Percentiles rank a stretch among this genome's conserved stretches.
Evolutionary conservation across 2,113 vertebrate genomes (phyloP).

Genomic region (Pitta sordida): DNA sequence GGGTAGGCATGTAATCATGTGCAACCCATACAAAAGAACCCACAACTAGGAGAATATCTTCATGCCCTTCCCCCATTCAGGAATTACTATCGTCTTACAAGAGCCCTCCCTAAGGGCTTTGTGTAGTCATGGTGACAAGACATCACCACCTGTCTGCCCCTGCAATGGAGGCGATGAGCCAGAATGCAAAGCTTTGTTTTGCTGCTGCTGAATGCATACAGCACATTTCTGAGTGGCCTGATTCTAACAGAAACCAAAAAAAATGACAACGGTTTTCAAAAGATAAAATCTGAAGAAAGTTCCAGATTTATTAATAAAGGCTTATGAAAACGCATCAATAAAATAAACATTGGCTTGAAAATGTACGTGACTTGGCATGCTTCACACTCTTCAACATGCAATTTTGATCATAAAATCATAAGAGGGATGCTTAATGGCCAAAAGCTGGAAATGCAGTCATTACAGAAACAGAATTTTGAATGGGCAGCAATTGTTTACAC

Average conservation of each 20-base stretch:
- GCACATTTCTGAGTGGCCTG: not conserved
- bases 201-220: not conserved
- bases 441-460: not conserved
- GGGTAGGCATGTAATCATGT: not conserved
- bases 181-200: slow-evolving; percentile 29
- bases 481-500: not conserved
- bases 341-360: not conserved
- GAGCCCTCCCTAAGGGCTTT: slow-evolving; percentile 57
- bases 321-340: not conserved
- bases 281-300: not conserved
- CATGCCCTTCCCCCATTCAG: slow-evolving; percentile 14
- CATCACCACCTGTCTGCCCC: slow-evolving; percentile 64
- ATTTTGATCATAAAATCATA: not conserved
- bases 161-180: slow-evolving; percentile 31
- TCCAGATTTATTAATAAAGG: not conserved
- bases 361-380: not conserved
- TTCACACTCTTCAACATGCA: not conserved
- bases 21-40: not conserved
- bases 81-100: slow-evolving; percentile 39
- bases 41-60: not conserved
- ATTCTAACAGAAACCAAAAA: not conserved
- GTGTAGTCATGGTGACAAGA: slow-evolving; percentile 73
- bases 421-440: not conserved
- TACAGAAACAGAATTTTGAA: not conserved
- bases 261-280: not conserved